A percentile compares a stretch with the other conserved stretches of the same genome.
phyloP scores from a whole-genome alignment of 2,797 vertebrate genomes.

The Tadarida brasiliensis region DNA sequence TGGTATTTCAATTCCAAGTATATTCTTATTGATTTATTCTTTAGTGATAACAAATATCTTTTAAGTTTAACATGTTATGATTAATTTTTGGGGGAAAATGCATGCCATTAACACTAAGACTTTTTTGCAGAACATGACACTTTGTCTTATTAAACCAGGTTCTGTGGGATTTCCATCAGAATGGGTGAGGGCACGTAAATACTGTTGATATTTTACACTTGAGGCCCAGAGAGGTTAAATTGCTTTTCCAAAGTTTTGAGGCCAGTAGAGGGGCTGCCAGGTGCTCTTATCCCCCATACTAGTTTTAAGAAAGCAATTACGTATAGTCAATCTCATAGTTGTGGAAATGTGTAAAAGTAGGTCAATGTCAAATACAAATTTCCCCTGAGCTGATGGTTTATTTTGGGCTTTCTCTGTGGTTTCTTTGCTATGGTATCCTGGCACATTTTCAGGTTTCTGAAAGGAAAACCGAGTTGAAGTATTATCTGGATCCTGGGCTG shows the following conservation, averaged over 20 bases:
- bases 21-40: constrained; percentile 27
- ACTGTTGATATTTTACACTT: not conserved
- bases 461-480: not conserved
- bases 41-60: not conserved
- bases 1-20: not conserved
- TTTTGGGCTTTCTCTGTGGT: not conserved
- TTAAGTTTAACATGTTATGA: not conserved
- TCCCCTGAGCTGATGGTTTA: not conserved
- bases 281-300: not conserved
- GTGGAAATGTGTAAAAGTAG: not conserved
- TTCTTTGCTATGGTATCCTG: not conserved
- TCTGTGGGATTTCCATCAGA: not conserved
- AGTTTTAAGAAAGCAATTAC: not conserved
- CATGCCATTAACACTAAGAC: not conserved
- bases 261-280: not conserved
- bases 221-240: not conserved
- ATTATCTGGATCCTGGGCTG: not conserved
- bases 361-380: not conserved
- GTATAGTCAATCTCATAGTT: not conserved
- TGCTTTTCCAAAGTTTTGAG: not conserved
- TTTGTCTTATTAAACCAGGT: constrained; percentile 1
- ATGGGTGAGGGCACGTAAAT: not conserved
- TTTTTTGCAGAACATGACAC: not conserved
- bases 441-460: not conserved
- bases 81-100: not conserved